Base-by-base conservation (phyloP, 2,888 invertebrate species). In the Sceliomorpha sp. region DNA sequence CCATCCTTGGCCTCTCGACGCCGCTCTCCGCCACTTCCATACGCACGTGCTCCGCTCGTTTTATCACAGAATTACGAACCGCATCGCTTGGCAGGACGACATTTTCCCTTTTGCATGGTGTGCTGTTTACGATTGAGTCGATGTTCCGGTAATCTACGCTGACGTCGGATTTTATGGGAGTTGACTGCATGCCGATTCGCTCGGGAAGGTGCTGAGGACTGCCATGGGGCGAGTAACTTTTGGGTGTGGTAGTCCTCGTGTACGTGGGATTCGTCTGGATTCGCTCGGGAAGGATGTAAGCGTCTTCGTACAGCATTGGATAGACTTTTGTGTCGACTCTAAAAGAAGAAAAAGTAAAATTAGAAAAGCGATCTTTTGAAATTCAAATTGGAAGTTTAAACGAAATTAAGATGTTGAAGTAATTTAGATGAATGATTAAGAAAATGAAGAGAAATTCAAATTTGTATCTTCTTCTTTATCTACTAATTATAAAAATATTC, bases 81-180 rank as follows among this genome's bases (percentile, higher is more conserved):
- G 80, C 59, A 20, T 84, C 85, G 58, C 75, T 68, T 7, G 59
- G 45, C 1, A 31, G 39, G 13, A 70, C 40, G 0, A 48, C 17
- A 4, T 37, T 72, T 9, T 85, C 84, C 34, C 80, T 81, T 14
- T 85, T 88, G 37, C 82, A 75, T 0, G 88, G 82, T 0, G 85
- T 78, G 42, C 72, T 70, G 63, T 85, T 87, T 0, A 88, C 82
- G 36, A 88, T 88, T 7, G 88, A 88, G 15, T 88, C 88, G 70
- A 88, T 88, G 70, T 88, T 87, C 20, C 87, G 71, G 60, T 88
- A 88, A 34, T 88, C 88, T 2, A 88, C 87, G 20, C 74, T 77
- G 12, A 78, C 80, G 8, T 86, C 86, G 15, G 74, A 75, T 42
- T 88, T 88, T 9, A 88, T 86, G n/a, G 88, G 88, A 1, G 88